Evolutionary conservation across 2,797 vertebrate species (phyloP).

Genomic region (Sebastes iracundus): DNA sequence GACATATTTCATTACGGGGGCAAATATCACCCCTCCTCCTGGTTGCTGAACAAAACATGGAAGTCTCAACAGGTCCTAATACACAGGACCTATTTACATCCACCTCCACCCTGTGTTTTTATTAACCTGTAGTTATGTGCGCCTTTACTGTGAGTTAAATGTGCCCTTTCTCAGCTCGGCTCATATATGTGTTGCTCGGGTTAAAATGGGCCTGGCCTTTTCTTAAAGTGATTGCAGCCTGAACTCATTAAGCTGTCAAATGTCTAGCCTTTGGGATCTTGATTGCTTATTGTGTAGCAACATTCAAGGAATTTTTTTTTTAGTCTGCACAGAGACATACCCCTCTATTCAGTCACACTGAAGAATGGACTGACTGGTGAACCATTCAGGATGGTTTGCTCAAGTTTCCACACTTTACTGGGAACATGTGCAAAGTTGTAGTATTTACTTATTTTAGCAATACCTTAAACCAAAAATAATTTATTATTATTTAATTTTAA

Average conservation of each 20-base stretch:
- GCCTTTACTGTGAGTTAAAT: conserved; percentile 76
- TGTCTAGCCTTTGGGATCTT: conserved; percentile 73
- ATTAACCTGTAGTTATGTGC: conserved; percentile 73
- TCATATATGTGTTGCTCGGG: conserved; percentile 32
- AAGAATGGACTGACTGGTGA: conserved; percentile 30
- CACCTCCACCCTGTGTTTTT: conserved; percentile 75
- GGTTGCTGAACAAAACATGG: conserved; percentile 87
- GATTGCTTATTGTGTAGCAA: conserved; percentile 79
- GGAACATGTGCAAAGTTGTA: not conserved
- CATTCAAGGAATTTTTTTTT: conserved; percentile 73
- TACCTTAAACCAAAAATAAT: not conserved
- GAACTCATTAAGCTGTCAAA: conserved; percentile 81
- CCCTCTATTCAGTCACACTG: conserved; percentile 27
- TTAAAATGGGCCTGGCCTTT: conserved; percentile 69
- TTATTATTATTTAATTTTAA: not conserved
- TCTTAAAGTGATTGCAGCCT: conserved; percentile 76
- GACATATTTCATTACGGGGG: conserved; percentile 99
- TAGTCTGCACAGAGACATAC: conserved; percentile 37
- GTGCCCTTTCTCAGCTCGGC: conserved; percentile 67
- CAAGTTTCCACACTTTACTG: conserved; percentile 14
- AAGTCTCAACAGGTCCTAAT: conserved; percentile 91
- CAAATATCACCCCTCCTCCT: conserved; percentile 93
- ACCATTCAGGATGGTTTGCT: conserved; percentile 5
- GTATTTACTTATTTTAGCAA: not conserved
- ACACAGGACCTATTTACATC: conserved; percentile 86